Evolutionary conservation across 2,888 invertebrate genomes (phyloP), one percentile per base, ranked within the genome.

Genomic region (Orchestes rusci): DNA sequence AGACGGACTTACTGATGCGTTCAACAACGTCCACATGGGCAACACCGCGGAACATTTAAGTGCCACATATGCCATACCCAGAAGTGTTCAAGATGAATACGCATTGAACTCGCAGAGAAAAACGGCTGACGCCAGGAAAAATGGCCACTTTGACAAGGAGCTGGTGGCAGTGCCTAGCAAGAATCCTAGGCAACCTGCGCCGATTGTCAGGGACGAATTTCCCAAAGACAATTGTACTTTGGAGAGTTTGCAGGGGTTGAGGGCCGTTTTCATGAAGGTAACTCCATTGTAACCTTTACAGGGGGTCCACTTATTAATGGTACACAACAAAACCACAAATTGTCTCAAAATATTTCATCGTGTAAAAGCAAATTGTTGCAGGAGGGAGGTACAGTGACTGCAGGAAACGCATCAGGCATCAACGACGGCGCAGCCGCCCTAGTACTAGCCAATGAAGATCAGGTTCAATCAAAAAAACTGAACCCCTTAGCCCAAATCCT

Each of bases 351-450:
- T n/a, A n/a, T n/a, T n/a, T n/a, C n/a, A n/a, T n/a, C n/a, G n/a
- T n/a, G n/a, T n/a, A n/a, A n/a, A n/a, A n/a, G n/a, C n/a, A n/a
- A n/a, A n/a, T n/a, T n/a, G n/a, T n/a, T n/a, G n/a, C n/a, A n/a
- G n/a, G n/a, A 77, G 72, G 69, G 70, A 44, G 82, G 80, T 3
- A 80, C 83, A 1, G 83, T 89, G 3, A 89, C 89, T 3, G 74
- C 88, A 20, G 85, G 83, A 32, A 86, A 84, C 71, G 75, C 87
- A 1, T 87, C 87, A 5, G 86, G 86, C 18, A 72, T 88, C 23
- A 88, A 87, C 53, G 95, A 95, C 66, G 93, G 94, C 1, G 93
- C 94, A 2, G 90, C 92, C 3, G 90, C 84, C 1, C 70, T 94
- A 2, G 68, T 94, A 13, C 59, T 95, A 23, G 81, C 83, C 69